Percentiles rank a stretch among this genome's conserved stretches.
Conservation (phyloP, 2,888 invertebrate species). For the Parnassius smintheus region DNA sequence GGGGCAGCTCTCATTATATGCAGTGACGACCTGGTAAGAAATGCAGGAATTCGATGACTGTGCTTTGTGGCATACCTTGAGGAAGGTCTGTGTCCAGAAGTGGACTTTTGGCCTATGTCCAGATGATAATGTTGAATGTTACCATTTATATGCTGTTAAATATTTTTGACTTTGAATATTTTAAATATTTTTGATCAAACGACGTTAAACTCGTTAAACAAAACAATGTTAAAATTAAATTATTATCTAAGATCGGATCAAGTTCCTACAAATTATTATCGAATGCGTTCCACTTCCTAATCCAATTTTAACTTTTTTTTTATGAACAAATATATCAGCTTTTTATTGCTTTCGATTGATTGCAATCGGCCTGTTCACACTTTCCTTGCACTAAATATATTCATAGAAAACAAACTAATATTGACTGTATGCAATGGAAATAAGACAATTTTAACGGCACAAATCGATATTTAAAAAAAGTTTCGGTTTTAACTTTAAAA, state of each 20-base stretch:
- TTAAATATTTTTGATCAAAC: too few relatives aligned
- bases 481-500: neutral
- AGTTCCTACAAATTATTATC: neutral
- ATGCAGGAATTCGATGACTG: too few relatives aligned
- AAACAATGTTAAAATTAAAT: neutral
- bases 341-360: slow-evolving; percentile 29
- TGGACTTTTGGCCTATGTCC: too few relatives aligned
- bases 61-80: too few relatives aligned
- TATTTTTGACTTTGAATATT: too few relatives aligned
- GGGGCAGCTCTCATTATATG: too few relatives aligned
- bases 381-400: slow-evolving; percentile 3
- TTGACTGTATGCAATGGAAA: slow-evolving; percentile 3
- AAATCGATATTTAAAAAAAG: neutral
- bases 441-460: neutral
- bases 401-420: slow-evolving; percentile 1
- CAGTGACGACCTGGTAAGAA: too few relatives aligned
- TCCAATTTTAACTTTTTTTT: slow-evolving; percentile 5
- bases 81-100: too few relatives aligned
- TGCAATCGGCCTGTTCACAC: slow-evolving; percentile 31
- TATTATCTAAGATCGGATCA: neutral
- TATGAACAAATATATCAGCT: slow-evolving; percentile 24
- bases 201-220: neutral
- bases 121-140: too few relatives aligned
- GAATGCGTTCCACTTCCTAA: neutral
- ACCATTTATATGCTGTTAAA: too few relatives aligned